Conservation (phyloP, 2,888 invertebrate species). For the Spodoptera exigua region DNA sequence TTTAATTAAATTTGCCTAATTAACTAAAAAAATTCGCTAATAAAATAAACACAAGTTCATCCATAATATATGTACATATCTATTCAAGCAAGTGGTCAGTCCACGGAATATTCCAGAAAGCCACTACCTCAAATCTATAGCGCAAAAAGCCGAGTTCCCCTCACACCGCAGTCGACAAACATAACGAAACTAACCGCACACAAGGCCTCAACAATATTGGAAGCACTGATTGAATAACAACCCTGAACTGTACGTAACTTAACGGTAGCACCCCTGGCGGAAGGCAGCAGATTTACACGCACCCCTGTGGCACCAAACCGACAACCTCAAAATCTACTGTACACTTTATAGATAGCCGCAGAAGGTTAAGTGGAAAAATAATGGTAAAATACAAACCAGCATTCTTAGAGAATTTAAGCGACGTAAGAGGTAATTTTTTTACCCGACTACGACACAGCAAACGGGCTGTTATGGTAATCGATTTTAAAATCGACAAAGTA, state of each 20-base stretch:
- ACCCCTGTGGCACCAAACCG: conserved; percentile 27
- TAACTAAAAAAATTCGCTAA: not conserved
- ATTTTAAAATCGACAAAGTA: too few relatives aligned
- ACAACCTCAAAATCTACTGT: not conserved
- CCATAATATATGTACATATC: too few relatives aligned
- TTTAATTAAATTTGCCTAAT: too few relatives aligned
- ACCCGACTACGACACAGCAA: too few relatives aligned
- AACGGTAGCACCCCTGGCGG: conserved; percentile 38
- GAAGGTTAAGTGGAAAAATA: conserved; percentile 5
- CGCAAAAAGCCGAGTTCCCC: not conserved
- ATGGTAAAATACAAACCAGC: not conserved
- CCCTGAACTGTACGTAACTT: conserved; percentile 39
- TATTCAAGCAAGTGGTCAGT: not conserved
- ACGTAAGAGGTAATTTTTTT: too few relatives aligned
- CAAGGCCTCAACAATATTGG: conserved; percentile 26
- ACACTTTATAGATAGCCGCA: conserved; percentile 7
- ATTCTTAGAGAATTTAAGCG: too few relatives aligned
- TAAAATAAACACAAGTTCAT: not conserved
- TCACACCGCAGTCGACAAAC: not conserved
- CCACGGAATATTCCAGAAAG: not conserved
- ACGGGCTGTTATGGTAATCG: too few relatives aligned
- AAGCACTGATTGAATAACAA: conserved; percentile 44
- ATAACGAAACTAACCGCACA: conserved; percentile 25
- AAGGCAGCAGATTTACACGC: conserved; percentile 43
- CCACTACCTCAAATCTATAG: too few relatives aligned